Evolutionary conservation across 2,797 vertebrate genomes (phyloP), one percentile per base, ranked within the genome.

Genomic region (Acanthurus tractus): DNA sequence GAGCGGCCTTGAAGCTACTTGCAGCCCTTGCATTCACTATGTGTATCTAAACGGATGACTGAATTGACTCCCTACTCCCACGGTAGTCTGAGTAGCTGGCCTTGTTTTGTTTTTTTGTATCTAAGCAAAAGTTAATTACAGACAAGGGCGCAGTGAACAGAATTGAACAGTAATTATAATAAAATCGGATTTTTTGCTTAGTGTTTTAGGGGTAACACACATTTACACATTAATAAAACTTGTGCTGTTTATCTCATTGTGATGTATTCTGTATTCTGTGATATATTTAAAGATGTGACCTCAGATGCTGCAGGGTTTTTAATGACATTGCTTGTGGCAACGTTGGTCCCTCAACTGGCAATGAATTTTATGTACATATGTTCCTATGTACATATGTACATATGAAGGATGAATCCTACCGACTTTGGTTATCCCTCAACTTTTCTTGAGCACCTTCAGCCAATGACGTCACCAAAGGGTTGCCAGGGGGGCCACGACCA

Each of bases 101-200:
- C 67, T 70, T 88, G 69, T 82, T 73, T 59, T 54, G 45, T 63
- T 83, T 63, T 83, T 82, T 57, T 61, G 40, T 25, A 23, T 68
- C 38, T 61, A 34, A 8, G 34, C 63, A 53, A 61, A 78, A 71
- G 73, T 17, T 82, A 64, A 86, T 63, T 66, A 81, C 56, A 64
- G 61, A 54, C 50, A 54, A 12, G 42, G 54, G 44, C 34, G 53
- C 14, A 38, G 66, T 29, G 64, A 56, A 25, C 46, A 36, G 42
- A 49, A 40, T 0, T 0, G 10, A 8, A 8, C 52, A 74, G 69
- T 40, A 34, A 74, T 75, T 49, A 13, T 9, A 17, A 42, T 55
- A n/a, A 75, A 70, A 59, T 2, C 0, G 38, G 22, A 54, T 3
- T 46, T 77, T 78, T 80, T 23, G 20, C 23, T 63, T 9, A 13